Percentiles rank a stretch among this genome's conserved stretches.
Conservation (phyloP, 2,113 vertebrate genomes). For the Physeter macrocephalus region DNA sequence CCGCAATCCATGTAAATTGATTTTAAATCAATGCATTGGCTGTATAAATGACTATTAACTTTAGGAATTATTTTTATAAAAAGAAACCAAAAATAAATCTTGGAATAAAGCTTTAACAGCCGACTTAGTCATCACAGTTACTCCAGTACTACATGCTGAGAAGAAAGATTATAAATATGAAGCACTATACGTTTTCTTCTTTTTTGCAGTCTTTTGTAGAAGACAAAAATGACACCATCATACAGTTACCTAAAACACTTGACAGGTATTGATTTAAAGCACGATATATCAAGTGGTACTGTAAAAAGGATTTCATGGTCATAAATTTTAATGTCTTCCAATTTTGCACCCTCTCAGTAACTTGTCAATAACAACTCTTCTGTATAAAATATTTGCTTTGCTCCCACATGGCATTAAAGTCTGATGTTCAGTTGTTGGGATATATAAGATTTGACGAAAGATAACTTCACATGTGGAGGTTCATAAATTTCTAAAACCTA, state of each 20-base stretch:
- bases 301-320: conserved; percentile 85
- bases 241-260: conserved; percentile 79
- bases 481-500: conserved; percentile 34
- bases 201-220: conserved; percentile 73
- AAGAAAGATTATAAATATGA: conserved; percentile 73
- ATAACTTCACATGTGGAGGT: not conserved
- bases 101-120: conserved; percentile 62
- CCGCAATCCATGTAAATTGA: not conserved
- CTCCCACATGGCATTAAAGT: conserved; percentile 66
- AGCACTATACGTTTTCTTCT: conserved; percentile 66
- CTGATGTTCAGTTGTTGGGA: conserved; percentile 57
- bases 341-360: conserved; percentile 80
- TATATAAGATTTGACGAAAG: conserved; percentile 50
- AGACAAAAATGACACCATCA: conserved; percentile 79
- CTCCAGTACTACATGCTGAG: conserved; percentile 62
- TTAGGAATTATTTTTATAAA: conserved; percentile 54
- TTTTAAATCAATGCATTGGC: conserved; percentile 57
- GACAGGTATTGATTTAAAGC: conserved; percentile 83
- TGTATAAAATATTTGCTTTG: conserved; percentile 78
- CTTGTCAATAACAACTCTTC: conserved; percentile 81
- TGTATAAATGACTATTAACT: not conserved
- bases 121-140: conserved; percentile 62
- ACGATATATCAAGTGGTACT: conserved; percentile 80
- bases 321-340: conserved; percentile 85
- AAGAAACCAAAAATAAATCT: conserved; percentile 58